Evolutionary conservation across 2,888 invertebrate species (phyloP), one percentile per base, ranked within the genome.

Genomic region (Antitype chi): DNA sequence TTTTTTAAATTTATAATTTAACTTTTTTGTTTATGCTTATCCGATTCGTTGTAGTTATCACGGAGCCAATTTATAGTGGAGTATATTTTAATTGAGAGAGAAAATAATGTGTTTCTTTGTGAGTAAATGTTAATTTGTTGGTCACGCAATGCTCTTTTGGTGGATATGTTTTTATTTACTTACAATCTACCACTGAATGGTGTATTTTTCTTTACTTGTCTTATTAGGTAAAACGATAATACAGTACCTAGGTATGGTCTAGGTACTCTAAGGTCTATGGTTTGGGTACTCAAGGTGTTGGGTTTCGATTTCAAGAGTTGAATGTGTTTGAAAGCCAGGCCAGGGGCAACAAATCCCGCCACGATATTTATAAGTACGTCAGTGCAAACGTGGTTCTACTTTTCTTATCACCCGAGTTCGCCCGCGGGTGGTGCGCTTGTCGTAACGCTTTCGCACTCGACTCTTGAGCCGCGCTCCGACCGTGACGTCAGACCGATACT

Each of bases 41-140:
- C 52, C 66, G 28, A 75, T 78, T 62, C 64, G 32, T 53, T 25
- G 71, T 84, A 84, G 78, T 85, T 78, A 84, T 78, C 85, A 73
- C n/a, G 43, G 47, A 52, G 66, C 28, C 63, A 67, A 81, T 78
- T 77, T 77, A 66, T 32, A 43, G 17, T 60, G 64, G 2, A 67
- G 7, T 23, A 6, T 32, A 52, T 78, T 78, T 57, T 43, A 32
- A 71, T 49, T 52, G 17, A 32, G 15, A 49, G 53, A 6, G n/a
- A 38, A 55, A 47, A 25, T 60, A 8, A 28, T 78, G 38, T 49
- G 55, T 77, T 57, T 43, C 28, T 49, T 52, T 63, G 7, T 11
- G 5, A 69, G 7, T 62, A 32, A 47, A 62, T 52, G 5, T 28
- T 66, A 47, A 8, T 66, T 49, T 49, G 20, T 20, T 28, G 20